A percentile compares a stretch with the other conserved stretches of the same genome.
phyloP scores from a whole-genome alignment of 92 coral and sea anemone genomes.

The Epizoanthus ramosus region DNA sequence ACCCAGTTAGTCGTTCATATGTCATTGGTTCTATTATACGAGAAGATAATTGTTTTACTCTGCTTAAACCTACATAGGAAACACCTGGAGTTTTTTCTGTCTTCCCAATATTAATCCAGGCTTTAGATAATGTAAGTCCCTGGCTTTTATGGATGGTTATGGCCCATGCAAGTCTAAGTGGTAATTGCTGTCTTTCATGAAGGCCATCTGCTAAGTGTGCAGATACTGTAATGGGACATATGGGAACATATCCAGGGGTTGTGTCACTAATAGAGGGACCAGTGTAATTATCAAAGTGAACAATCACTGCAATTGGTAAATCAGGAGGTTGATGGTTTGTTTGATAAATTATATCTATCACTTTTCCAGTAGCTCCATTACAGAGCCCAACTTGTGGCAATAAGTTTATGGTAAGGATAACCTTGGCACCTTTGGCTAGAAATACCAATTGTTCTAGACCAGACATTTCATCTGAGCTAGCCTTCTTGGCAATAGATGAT shows the following conservation, averaged over 20 bases:
- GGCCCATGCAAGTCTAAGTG: slow-evolving; percentile 60
- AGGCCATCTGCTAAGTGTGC: slow-evolving; percentile 30
- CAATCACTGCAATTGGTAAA: slow-evolving; percentile 61
- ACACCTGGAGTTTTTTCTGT: slow-evolving; percentile 48
- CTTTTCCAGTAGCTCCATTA: slow-evolving; percentile 49
- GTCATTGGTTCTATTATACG: slow-evolving; percentile 14
- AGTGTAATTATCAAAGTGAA: slow-evolving; percentile 58
- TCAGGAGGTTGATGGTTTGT: slow-evolving; percentile 48
- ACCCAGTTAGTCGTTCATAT: background rate
- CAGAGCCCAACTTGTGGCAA: slow-evolving; percentile 58
- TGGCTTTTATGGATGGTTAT: slow-evolving; percentile 37
- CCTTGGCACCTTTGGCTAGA: slow-evolving; percentile 49
- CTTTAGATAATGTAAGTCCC: slow-evolving; percentile 60
- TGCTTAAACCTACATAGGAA: slow-evolving; percentile 56
- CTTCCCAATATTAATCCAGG: slow-evolving; percentile 57
- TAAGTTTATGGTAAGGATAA: slow-evolving; percentile 50
- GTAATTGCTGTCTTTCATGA: slow-evolving; percentile 55
- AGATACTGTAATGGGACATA: slow-evolving; percentile 58
- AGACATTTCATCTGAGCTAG: slow-evolving; percentile 49
- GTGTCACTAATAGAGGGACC: slow-evolving; percentile 54
- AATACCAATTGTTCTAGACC: slow-evolving; percentile 33
- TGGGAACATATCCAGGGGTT: slow-evolving; percentile 60
- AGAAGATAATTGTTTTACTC: slow-evolving; percentile 37
- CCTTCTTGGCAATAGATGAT: slow-evolving; percentile 26
- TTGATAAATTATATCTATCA: slow-evolving; percentile 27